Conservation (phyloP, 2,113 vertebrate species). For the Centrocercus urophasianus region DNA sequence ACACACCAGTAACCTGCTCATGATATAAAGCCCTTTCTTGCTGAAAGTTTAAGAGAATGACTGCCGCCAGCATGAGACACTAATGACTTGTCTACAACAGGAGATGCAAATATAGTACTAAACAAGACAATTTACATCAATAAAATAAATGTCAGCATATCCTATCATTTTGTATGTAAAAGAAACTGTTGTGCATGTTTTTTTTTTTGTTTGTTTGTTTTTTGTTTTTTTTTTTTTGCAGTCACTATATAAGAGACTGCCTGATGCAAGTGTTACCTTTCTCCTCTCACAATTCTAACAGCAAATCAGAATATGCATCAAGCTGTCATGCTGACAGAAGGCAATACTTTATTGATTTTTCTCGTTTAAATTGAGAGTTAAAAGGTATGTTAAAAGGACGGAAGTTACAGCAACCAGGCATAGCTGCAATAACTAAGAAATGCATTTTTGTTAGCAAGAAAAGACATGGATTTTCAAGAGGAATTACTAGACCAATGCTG, state of each 20-base stretch:
- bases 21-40: background rate
- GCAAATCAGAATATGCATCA: background rate
- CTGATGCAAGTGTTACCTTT: background rate
- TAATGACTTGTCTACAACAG: background rate
- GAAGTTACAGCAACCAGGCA: background rate
- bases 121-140: background rate
- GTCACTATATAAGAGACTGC: background rate
- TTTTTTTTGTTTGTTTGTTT: no score
- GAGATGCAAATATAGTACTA: background rate
- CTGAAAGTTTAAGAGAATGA: background rate
- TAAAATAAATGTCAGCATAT: background rate
- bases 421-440: background rate
- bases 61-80: background rate
- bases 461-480: background rate
- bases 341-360: background rate
- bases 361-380: background rate
- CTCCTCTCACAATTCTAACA: background rate
- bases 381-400: background rate
- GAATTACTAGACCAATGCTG: background rate
- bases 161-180: background rate
- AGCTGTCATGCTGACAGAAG: background rate
- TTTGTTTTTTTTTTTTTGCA: background rate
- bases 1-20: accelerated
- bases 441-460: background rate
- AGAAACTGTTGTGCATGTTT: background rate